Base-by-base conservation (phyloP, 2,113 vertebrate genomes). In the Catharus bicknelli region DNA sequence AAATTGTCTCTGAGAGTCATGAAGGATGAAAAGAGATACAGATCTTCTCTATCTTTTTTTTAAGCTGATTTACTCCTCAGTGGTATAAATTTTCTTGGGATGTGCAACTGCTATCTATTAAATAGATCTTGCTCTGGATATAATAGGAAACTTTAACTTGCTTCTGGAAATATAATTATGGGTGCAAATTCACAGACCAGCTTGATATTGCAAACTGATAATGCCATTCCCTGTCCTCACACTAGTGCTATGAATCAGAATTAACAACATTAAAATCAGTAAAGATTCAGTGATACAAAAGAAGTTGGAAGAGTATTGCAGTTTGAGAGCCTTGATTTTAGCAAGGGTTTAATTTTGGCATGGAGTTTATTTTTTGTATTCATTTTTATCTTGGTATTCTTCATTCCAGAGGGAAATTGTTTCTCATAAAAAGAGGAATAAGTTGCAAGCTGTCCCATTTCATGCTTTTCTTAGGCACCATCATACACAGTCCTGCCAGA, bases 101-200 rank as follows among this genome's bases (percentile, higher is more conserved):
- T 85, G 67, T 80, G 38, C 16, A 89, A 58, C 48, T 66, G 34
- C 62, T 91, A 91, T 91, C 81, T 86, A 42, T 84, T 92, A 88
- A 94, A 89, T 69, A 82, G 86, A 94, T 92, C 86, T 90, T 79
- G 32, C 62, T 76, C 23, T 59, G n/a, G 54, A 72, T 86, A 36
- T 57, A 92, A 82, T 54, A 90, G 74, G 43, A 92, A 95, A 76
- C 18, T 92, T 86, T 51, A 79, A 57, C 38, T 80, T 66, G 15
- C 23, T 92, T 83, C 81, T 66, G 43, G 78, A 95, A 87, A 73
- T 8, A 43, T 68, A 68, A 79, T 90, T 84, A 47, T 1, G 4
- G 16, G 45, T 68, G 20, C 48, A 78, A 93, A 94, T 66, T 66
- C 58, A 76, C 21, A 27, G 34, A 89, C 20, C 30, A 87, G 40